These are phyloP conservation scores for Danio tinwini DNA, from an alignment of 2,797 vertebrate species.

Conservation along the genomic window DNA sequence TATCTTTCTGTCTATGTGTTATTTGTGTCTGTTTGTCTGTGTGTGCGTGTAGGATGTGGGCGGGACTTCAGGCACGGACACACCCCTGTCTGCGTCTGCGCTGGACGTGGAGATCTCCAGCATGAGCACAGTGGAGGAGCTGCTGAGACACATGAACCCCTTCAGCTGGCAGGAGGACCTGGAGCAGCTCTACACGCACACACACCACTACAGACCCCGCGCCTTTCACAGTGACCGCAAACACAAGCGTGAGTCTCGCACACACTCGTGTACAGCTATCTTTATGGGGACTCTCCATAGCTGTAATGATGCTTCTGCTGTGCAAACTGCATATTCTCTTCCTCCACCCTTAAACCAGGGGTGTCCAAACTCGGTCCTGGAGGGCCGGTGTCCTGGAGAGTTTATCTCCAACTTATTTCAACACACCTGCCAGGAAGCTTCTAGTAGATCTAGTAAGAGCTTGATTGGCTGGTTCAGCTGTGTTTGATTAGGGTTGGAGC, in stretches of 20 bases:
- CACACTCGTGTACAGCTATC: not conserved
- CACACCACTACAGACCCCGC: slow-evolving; percentile 84
- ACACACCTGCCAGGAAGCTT: too few species aligned
- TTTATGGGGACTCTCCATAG: too few species aligned
- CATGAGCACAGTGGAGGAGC: slow-evolving; percentile 92
- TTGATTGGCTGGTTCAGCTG: too few species aligned
- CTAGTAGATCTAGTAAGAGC: too few species aligned
- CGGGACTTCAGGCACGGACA: slow-evolving; percentile 77
- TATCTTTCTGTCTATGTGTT: too few species aligned
- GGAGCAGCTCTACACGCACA: slow-evolving; percentile 87
- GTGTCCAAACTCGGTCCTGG: too few species aligned
- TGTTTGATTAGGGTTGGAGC: too few species aligned
- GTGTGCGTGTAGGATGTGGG: slow-evolving; percentile 33
- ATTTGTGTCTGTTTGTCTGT: not conserved
- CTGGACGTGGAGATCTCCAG: slow-evolving; percentile 88
- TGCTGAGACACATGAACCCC: slow-evolving; percentile 88
- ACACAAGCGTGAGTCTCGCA: slow-evolving; percentile 84
- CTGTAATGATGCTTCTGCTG: too few species aligned
- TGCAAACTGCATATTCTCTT: too few species aligned
- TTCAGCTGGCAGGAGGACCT: slow-evolving; percentile 94
- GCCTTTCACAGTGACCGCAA: slow-evolving; percentile 84
- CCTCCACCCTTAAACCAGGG: too few species aligned
- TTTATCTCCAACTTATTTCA: too few species aligned
- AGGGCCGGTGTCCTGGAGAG: too few species aligned
- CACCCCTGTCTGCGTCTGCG: slow-evolving; percentile 83